phyloP scores from a whole-genome alignment of 2,113 vertebrate genomes.

The Atherinomorus stipes region DNA sequence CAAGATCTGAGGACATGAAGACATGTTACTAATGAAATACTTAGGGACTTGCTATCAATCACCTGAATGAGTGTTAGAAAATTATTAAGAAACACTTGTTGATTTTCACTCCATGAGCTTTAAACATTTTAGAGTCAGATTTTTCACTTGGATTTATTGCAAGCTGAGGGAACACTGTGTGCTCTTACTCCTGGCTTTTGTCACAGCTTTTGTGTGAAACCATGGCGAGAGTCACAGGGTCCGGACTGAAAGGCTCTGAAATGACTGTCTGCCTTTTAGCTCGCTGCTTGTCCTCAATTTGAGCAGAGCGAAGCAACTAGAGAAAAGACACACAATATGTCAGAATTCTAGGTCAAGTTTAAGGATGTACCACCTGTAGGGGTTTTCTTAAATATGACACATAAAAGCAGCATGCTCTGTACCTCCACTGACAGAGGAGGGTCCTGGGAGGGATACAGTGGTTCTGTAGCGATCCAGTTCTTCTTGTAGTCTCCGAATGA shows the following conservation, averaged over 20 bases:
- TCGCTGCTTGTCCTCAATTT: constrained; percentile 60
- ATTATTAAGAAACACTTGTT: constrained; percentile 10
- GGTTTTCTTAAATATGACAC: constrained; percentile 7
- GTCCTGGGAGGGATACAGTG: constrained; percentile 63
- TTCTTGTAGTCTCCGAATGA: constrained; percentile 83
- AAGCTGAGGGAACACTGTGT: constrained; percentile 25
- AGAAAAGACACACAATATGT: background rate
- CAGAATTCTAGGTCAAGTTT: constrained; percentile 4
- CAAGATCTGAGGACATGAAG: constrained; percentile 70
- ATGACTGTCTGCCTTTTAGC: constrained; percentile 76
- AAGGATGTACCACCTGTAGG: background rate
- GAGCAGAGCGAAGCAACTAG: constrained; percentile 57
- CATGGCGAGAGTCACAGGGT: constrained; percentile 61
- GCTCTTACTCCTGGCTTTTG: constrained; percentile 81
- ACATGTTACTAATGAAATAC: constrained; percentile 8
- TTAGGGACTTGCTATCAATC: constrained; percentile 8
- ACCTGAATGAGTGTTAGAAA: background rate
- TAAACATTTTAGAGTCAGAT: constrained; percentile 6
- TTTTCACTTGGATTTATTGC: constrained; percentile 16
- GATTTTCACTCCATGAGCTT: constrained; percentile 7
- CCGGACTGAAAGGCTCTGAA: constrained; percentile 73
- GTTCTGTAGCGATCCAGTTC: constrained; percentile 84
- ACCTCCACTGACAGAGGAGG: constrained; percentile 67
- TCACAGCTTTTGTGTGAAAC: constrained; percentile 72
- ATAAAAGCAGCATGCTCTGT: background rate